Evolutionary conservation across 2,888 invertebrate genomes (phyloP).

Genomic region (Trissoscelio sp.): DNA sequence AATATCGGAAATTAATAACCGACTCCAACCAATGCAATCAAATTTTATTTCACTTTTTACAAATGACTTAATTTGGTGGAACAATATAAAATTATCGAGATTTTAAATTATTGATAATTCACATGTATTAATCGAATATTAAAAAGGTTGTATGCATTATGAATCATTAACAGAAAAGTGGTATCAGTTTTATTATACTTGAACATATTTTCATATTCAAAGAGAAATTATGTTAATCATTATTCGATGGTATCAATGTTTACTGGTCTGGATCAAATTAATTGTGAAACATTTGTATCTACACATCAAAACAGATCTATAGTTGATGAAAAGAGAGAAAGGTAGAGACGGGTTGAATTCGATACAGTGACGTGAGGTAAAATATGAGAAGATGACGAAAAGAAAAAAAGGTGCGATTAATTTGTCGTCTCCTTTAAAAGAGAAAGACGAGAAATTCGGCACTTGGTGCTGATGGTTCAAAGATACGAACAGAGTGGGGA

Average conservation of each 20-base stretch:
- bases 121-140: not conserved
- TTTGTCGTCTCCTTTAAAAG: constrained; percentile 59
- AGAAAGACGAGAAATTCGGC: constrained; percentile 56
- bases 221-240: constrained; percentile 9
- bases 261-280: constrained; percentile 28
- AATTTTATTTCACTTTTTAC: not conserved
- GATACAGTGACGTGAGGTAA: constrained; percentile 42
- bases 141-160: not conserved
- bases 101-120: not conserved
- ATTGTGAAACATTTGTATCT: constrained; percentile 29
- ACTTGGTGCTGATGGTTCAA: constrained; percentile 64
- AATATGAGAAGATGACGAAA: constrained; percentile 45
- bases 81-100: not conserved
- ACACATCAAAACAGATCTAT: constrained; percentile 8
- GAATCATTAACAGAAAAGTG: not conserved
- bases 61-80: not conserved
- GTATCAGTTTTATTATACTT: constrained; percentile 1
- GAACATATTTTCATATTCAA: not conserved
- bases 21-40: not conserved
- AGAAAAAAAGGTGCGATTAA: constrained; percentile 57
- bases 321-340: constrained; percentile 4
- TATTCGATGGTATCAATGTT: constrained; percentile 21
- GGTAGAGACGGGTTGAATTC: constrained; percentile 14
- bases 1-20: not conserved
- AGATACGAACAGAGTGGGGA: constrained; percentile 63